Base-by-base conservation (phyloP, 2,113 vertebrate genomes). In the Eubucco bourcierii region DNA sequence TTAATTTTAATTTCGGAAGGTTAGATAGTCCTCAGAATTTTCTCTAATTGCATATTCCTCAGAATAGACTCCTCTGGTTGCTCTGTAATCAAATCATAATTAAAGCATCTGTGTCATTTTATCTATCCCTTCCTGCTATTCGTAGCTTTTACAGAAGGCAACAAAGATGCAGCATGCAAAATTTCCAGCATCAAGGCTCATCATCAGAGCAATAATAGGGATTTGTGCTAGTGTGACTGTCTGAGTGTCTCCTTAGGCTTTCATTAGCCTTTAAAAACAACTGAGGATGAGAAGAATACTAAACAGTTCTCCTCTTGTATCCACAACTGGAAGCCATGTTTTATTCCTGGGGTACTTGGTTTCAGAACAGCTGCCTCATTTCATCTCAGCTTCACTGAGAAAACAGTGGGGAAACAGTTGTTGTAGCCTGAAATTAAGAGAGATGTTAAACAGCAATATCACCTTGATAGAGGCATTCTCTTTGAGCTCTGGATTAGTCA, bases 1-100 rank as follows among this genome's bases (percentile, higher is more conserved):
- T 90, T 90, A 87, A 91, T 96, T 97, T 95, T 89, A 67, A 87
- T 92, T 96, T 90, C 12, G 10, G 82, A 94, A 94, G 91, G 93
- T 95, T 94, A 93, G 75, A 83, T 77, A 87, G 83, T 90, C 79
- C 93, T 95, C 84, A 71, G 87, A 83, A 91, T 84, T 90, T 95
- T 91, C 77, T 80, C 88, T 85, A 95, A 85, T 86, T 96, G 88
- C 88, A 91, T 11, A 92, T 77, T 93, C 80, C 91, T 94, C 91
- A 92, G 89, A 97, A 93, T 84, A 96, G 93, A 84, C 83, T 92
- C 81, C 86, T 90, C 72, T 84, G 76, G 75, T 70, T 90, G 95
- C 92, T 93, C 87, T 82, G 89, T 95, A 96, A 90, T 95, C 95
- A 95, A 93, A 95, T 88, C 88, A 93, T 96, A 95, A 88, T 97